Evolutionary conservation across 2,113 vertebrate species (phyloP), one percentile per base, ranked within the genome.

Genomic region (Alligator sinensis): DNA sequence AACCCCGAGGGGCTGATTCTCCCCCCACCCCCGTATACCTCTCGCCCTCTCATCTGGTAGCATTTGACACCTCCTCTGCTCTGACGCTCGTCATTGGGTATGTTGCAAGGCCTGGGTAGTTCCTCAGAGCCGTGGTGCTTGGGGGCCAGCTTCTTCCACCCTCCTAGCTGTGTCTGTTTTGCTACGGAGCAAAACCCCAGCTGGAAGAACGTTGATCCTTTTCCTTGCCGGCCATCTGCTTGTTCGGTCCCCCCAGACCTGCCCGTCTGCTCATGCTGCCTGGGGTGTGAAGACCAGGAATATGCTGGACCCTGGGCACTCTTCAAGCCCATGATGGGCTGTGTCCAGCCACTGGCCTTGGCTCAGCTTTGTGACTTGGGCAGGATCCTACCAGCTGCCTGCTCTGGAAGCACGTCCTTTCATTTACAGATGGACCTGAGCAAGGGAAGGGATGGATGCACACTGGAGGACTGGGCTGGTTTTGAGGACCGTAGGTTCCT

Each of bases 351-450:
- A 38, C 70, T 24, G 21, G 30, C 24, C 70, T 72, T 72, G 38
- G 19, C 77, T 2, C 19, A 3, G 21, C 3, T 4, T 0, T 9
- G 17, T 2, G 3, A 0, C 0, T 3, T 9, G 81, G 27, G 63
- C 34, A 12, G 6, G 4, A 34, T 12, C 0, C 1, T 66, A 4
- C 11, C 19, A 38, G 19, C 78, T 62, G 18, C 10, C 59, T 55
- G 27, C 4, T 0, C 5, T 25, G 6, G 3, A 12, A 70, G 64
- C 2, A 68, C 70, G 34, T 6, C n/a, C 2, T 18, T 3, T 66
- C 5, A 0, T 0, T 28, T 47, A 19, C 34, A 13, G 28, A 68
- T 47, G 66, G 1, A 64, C 24, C 0, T 0, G 18, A 74, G 72
- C 82, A 75, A 61, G 34, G 60, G 62, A n/a, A 14, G 30, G 30